Base-by-base conservation (phyloP, 2,888 invertebrate species). In the Flexamia atlantica region DNA sequence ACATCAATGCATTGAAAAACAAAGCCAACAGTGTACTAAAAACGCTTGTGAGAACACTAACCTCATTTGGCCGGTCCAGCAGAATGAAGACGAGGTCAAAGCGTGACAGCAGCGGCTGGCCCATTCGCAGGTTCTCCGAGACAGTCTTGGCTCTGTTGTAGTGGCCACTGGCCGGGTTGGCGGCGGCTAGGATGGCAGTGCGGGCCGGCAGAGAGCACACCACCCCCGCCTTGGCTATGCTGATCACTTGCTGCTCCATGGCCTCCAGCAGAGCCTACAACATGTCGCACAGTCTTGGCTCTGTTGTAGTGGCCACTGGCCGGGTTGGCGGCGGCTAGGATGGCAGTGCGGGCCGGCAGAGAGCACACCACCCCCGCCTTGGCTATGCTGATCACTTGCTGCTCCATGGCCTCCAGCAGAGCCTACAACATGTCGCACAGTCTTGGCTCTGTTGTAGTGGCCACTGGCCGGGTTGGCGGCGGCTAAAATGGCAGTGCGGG, bases 311-410 rank as follows among this genome's bases (percentile, higher is more conserved):
- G 96, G 9, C 98, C 98, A 23, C 95, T 95, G 0, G 94, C 93
- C 1, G 98, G 98, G 92, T 99, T 99, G 1, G 98, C 98, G 5
- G 98, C 98, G 42, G 98, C 98, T 70, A 99, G 91, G 30, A 99
- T 94, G 0, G 97, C 95, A 0, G 97, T 95, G 80, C 96, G 92
- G 0, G 97, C 95, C 28, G 96, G 95, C 70, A 98, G 91, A 82
- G 95, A 95, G 89, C 95, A 96, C 64, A 96, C 94, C 23, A 96
- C 94, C 5, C 97, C 97, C n/a, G 96, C 96, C 90, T 98, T 97
- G 0, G 98, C 97, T 82, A 98, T 93, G 89, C 97, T 97, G 53
- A 98, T 95, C 74, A 95, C 94, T 87, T 98, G 95, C 88, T 98
- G 97, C 89, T 99, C 98, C 97, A 99, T 97, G 0, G 97, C 96